Percentiles rank a stretch among this genome's conserved stretches.
Evolutionary conservation across 2,797 vertebrate genomes (phyloP).

Genomic region (Neomorphus geoffroyi): DNA sequence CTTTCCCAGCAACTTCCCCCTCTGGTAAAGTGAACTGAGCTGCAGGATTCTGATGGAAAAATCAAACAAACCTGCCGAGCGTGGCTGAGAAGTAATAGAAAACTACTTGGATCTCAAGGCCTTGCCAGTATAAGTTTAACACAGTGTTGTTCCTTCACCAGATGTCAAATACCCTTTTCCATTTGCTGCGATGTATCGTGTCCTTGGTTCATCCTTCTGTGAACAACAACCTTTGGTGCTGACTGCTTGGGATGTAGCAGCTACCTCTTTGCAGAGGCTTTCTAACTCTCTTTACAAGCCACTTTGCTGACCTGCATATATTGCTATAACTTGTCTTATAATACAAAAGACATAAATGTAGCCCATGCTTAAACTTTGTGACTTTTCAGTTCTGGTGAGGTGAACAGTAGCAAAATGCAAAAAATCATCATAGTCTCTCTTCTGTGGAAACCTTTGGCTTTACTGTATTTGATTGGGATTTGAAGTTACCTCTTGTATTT

Average conservation of each 20-base stretch:
- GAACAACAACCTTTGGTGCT: background rate
- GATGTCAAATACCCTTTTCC: constrained; percentile 39
- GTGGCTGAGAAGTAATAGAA: constrained; percentile 58
- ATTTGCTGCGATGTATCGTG: background rate
- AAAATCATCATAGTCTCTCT: background rate
- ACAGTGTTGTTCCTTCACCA: constrained; percentile 13
- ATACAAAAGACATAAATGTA: background rate
- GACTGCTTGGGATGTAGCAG: background rate
- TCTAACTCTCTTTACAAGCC: background rate
- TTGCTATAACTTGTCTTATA: background rate
- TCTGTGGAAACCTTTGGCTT: background rate
- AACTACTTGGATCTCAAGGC: constrained; percentile 50
- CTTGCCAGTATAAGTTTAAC: constrained; percentile 24
- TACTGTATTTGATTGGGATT: background rate
- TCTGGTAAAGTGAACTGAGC: constrained; percentile 46
- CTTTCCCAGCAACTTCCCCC: constrained; percentile 13
- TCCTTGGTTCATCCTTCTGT: constrained; percentile 30
- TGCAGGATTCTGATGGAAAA: constrained; percentile 65
- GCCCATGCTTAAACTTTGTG: background rate
- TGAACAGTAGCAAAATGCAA: background rate
- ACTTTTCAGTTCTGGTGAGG: background rate
- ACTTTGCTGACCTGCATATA: accelerated
- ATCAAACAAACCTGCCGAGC: constrained; percentile 60
- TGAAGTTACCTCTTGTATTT: background rate
- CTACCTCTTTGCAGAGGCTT: background rate